Conservation (phyloP, 2,113 vertebrate species). For the Pelecanus crispus region DNA sequence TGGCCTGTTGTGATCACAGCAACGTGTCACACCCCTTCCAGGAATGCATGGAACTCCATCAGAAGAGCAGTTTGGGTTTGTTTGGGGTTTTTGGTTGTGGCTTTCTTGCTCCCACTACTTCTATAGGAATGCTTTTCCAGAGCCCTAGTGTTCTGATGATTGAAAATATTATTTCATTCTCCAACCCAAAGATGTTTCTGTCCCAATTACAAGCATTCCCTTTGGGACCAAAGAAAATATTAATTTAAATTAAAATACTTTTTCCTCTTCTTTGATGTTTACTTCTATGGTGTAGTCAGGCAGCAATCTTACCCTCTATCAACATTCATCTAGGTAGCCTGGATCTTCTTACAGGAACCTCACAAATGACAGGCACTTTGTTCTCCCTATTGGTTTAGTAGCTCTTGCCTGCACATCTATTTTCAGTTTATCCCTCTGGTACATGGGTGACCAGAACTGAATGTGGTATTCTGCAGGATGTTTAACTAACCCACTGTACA, state of each 20-base stretch:
- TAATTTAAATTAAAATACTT: neutral
- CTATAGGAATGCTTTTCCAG: neutral
- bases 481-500: neutral
- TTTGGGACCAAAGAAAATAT: neutral
- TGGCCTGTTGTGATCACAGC: neutral
- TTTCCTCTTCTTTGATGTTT: neutral
- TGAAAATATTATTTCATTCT: neutral
- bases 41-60: neutral
- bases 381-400: neutral
- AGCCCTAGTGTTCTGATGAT: neutral
- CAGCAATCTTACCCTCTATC: neutral
- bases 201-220: neutral
- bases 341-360: neutral
- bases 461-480: neutral
- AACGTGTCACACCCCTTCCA: neutral
- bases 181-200: neutral
- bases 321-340: neutral
- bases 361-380: neutral
- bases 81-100: neutral
- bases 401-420: neutral
- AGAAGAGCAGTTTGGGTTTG: neutral
- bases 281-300: neutral
- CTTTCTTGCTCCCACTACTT: neutral
- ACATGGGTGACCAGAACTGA: neutral
- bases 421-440: neutral